Conservation (phyloP, 1,140 invertebrate species). For the Papilio dardanus region DNA sequence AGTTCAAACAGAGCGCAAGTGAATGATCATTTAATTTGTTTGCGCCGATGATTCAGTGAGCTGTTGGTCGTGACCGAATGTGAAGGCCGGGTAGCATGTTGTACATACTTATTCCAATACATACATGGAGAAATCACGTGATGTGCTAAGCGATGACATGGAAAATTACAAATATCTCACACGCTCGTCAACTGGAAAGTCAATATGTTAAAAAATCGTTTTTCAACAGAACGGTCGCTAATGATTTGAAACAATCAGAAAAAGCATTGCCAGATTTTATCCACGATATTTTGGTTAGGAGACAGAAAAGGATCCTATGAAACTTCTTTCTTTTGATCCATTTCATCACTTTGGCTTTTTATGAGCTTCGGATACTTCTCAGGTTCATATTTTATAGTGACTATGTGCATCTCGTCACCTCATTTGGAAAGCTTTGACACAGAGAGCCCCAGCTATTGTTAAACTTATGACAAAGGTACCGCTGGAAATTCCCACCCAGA, state of each 20-base stretch:
- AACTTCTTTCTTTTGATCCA: no score
- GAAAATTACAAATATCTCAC: not conserved
- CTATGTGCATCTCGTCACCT: not conserved
- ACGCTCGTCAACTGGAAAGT: not conserved
- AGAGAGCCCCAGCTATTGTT: not conserved
- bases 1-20: slow-evolving; percentile 8
- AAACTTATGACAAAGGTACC: not conserved
- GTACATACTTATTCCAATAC: not conserved
- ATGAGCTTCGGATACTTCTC: not conserved
- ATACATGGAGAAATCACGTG: slow-evolving; percentile 17
- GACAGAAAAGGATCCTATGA: not conserved
- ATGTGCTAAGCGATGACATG: not conserved
- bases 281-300: not conserved
- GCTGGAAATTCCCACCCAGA: slow-evolving; percentile 1
- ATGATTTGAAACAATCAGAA: not conserved
- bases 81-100: not conserved
- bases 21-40: slow-evolving; percentile 2
- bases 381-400: not conserved
- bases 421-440: not conserved
- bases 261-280: not conserved
- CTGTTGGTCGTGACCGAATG: not conserved
- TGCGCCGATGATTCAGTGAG: slow-evolving; percentile 1
- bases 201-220: not conserved
- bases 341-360: not conserved
- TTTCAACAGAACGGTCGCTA: not conserved